These are phyloP conservation scores for Leistus spinibarbis DNA, from an alignment of 2,888 invertebrate species.

Conservation along the genomic window DNA sequence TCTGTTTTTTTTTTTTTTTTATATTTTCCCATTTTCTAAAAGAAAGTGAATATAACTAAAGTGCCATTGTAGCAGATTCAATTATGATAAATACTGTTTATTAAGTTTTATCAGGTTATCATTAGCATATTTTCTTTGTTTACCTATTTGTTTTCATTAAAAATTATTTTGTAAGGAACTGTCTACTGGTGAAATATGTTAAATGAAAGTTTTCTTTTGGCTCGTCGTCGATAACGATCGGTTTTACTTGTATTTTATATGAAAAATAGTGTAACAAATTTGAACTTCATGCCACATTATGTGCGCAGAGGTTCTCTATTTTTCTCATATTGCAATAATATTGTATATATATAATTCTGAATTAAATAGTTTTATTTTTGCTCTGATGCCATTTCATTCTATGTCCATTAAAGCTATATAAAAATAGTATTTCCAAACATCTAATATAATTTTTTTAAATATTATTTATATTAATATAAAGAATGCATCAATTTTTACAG, in stretches of 20 bases:
- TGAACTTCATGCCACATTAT: not conserved
- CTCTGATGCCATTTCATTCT: no score
- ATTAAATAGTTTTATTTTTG: no score
- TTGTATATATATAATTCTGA: no score
- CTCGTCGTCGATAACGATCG: not conserved
- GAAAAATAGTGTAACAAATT: not conserved
- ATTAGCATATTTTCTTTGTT: constrained; percentile 20
- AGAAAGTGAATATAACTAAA: not conserved
- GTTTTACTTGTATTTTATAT: not conserved
- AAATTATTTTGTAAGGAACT: not conserved
- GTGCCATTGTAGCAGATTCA: constrained; percentile 50
- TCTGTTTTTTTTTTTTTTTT: not conserved
- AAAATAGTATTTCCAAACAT: no score
- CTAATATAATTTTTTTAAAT: no score
- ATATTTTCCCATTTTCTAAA: constrained; percentile 7
- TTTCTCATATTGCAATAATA: no score
- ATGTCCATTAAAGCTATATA: no score
- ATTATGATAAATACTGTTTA: constrained; percentile 56
- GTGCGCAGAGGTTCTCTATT: no score
- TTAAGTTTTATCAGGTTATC: constrained; percentile 54
- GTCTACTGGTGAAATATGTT: not conserved
- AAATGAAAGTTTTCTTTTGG: not conserved
- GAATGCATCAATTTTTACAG: no score
- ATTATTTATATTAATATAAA: no score
- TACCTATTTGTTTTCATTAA: constrained; percentile 9